These are phyloP conservation scores for Datnioides undecimradiatus DNA, from an alignment of 2,113 vertebrate genomes.

Conservation along the genomic window DNA sequence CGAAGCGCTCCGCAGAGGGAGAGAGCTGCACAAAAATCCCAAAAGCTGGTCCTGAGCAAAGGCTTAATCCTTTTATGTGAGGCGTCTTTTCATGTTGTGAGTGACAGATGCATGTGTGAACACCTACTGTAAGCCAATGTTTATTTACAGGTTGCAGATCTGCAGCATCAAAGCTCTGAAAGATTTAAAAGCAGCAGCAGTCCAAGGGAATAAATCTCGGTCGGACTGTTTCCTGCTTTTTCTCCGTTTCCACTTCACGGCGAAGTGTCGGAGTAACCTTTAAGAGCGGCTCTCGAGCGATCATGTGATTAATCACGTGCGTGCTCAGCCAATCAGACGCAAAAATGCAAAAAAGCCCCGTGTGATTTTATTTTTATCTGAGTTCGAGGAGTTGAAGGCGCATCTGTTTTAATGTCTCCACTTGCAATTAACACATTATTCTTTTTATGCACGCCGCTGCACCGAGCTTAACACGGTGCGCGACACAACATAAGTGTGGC, in stretches of 20 bases:
- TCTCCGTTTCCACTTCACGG: background rate
- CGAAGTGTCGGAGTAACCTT: conserved; percentile 2
- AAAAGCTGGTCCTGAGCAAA: conserved; percentile 36
- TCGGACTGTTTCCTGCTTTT: background rate
- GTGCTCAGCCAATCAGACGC: background rate
- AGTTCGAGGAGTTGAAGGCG: background rate
- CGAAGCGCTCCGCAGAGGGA: conserved; percentile 21
- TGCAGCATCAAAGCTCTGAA: conserved; percentile 41
- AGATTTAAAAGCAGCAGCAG: conserved; percentile 28
- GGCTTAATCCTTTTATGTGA: conserved; percentile 60
- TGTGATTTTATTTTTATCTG: background rate
- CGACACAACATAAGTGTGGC: too few species aligned
- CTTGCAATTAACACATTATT: background rate
- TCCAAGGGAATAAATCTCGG: conserved; percentile 35
- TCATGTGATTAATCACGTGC: background rate
- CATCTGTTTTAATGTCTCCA: too few species aligned
- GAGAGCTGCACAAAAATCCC: conserved; percentile 21
- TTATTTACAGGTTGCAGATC: conserved; percentile 49
- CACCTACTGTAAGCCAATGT: conserved; percentile 49
- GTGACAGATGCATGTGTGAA: conserved; percentile 46
- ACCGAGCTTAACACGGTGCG: too few species aligned
- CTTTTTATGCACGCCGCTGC: background rate
- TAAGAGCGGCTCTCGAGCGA: conserved; percentile 6
- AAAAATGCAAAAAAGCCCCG: background rate
- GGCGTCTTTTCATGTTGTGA: conserved; percentile 51